Evolutionary conservation across 1,140 invertebrate species (phyloP).

Genomic region (Drosophila subpulchrella): DNA sequence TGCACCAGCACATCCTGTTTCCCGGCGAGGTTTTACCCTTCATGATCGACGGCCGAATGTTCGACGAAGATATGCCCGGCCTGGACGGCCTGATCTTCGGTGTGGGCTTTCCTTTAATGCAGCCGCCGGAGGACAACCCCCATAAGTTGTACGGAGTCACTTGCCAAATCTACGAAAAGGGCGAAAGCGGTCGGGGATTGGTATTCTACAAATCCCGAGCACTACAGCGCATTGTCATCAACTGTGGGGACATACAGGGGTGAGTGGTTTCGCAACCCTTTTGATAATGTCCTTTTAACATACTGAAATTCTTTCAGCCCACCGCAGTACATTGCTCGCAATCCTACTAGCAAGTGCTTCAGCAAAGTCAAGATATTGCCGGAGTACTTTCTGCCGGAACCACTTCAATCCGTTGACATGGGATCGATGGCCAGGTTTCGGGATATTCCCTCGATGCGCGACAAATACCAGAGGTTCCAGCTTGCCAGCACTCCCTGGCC

Average conservation of each 20-base stretch:
- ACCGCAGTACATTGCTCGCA: slow-evolving; percentile 68
- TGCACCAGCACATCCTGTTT: slow-evolving; percentile 87
- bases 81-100: slow-evolving; percentile 76
- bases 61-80: slow-evolving; percentile 63
- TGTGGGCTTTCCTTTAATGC: slow-evolving; percentile 67
- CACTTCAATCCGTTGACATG: slow-evolving; percentile 85
- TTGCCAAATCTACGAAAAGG: slow-evolving; percentile 82
- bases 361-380: slow-evolving; percentile 89
- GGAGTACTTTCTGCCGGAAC: slow-evolving; percentile 86
- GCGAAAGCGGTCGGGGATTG: slow-evolving; percentile 58
- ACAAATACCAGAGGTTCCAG: slow-evolving; percentile 84
- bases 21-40: slow-evolving; percentile 91
- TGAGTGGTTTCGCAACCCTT: slow-evolving; percentile 24
- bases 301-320: slow-evolving; percentile 25
- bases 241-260: slow-evolving; percentile 66
- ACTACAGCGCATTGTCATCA: slow-evolving; percentile 75
- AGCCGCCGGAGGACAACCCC: slow-evolving; percentile 53
- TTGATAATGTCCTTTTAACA: background rate
- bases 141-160: slow-evolving; percentile 78
- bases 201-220: slow-evolving; percentile 74
- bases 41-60: slow-evolving; percentile 85
- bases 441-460: slow-evolving; percentile 73
- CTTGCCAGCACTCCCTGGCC: slow-evolving; percentile 85
- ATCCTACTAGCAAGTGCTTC: slow-evolving; percentile 71
- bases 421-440: slow-evolving; percentile 84